Base-by-base conservation (phyloP, 2,113 vertebrate genomes). In the Bubo bubo region DNA sequence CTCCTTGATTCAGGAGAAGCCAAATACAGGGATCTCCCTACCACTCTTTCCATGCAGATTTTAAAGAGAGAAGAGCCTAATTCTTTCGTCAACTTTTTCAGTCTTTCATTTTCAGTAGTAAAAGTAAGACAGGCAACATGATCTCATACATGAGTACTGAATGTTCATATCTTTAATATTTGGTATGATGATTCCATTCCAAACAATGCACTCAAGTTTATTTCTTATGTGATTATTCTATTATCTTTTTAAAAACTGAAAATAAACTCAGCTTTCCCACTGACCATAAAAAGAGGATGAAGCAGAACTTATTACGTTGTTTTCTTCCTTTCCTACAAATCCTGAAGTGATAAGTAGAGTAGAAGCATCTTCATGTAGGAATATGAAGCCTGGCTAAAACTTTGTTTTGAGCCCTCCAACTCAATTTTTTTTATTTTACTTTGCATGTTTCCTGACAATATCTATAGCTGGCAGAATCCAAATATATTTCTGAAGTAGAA, bases 71-170 rank as follows among this genome's bases (percentile, higher is more conserved):
- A 23, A 73, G 39, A 89, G 23, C 23, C 58, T 39, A 34, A 4
- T 5, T 85, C 37, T 93, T 21, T 28, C 35, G 34, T 70, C 49
- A 28, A 22, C 2, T 45, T 83, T 26, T 17, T 56, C 34, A 64
- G 20, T 32, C 27, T 86, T 47, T 60, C 17, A 16, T 86, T 83
- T 67, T 75, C 1, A 22, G 28, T 28, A 50, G 41, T n/a, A 35
- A 39, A 37, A 14, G 5, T 37, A 47, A 43, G 14, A 53, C 35
- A 35, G 35, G 55, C 39, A 53, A 26, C 1, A 1, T 79, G 27
- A 5, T 39, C 24, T 75, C 2, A 0, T 15, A 5, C 3, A 1
- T 5, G 22, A 72, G 22, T 14, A 43, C n/a, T 11, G 15, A 34
- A 11, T 34, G 21, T 6, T 87, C 35, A 0, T 28, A 5, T 35